Conservation (phyloP, 2,888 invertebrate genomes). For the Bruchidius siliquastri region DNA sequence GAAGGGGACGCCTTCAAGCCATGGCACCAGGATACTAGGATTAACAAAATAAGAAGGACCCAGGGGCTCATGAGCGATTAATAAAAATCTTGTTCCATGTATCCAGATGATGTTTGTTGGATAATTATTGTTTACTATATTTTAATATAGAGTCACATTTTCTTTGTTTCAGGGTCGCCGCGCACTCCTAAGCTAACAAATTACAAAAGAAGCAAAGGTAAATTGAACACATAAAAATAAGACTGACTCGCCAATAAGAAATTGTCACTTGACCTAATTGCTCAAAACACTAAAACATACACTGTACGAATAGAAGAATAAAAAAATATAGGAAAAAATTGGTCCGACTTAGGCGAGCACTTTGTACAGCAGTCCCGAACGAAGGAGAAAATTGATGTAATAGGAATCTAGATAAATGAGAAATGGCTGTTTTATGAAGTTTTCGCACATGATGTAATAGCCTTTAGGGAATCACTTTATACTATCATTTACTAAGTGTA, state of each 20-base stretch:
- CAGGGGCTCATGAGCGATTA: no score
- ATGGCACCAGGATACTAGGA: no score
- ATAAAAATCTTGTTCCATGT: no score
- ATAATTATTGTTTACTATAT: background rate
- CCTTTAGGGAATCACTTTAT: background rate
- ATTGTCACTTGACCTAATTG: conserved; percentile 32
- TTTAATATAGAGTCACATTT: conserved; percentile 3
- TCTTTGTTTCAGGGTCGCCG: conserved; percentile 25
- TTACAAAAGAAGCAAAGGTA: background rate
- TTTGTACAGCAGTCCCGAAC: background rate
- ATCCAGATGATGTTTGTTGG: no score
- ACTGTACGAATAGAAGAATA: conserved; percentile 22
- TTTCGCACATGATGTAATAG: background rate
- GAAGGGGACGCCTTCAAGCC: no score
- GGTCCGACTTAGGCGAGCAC: background rate
- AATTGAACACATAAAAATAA: conserved; percentile 25
- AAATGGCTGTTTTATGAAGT: background rate
- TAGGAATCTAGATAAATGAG: background rate
- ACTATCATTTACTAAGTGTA: no score
- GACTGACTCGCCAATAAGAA: conserved; percentile 37
- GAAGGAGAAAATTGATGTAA: background rate
- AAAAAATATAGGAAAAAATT: conserved; percentile 9
- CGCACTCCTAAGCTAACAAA: conserved; percentile 11
- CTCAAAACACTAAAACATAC: conserved; percentile 32
- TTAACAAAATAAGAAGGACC: no score